Percentiles rank a stretch among this genome's conserved stretches.
These are phyloP conservation scores for Enteromius mattozi DNA, from an alignment of 2,797 vertebrate species.

Conservation along the genomic window DNA sequence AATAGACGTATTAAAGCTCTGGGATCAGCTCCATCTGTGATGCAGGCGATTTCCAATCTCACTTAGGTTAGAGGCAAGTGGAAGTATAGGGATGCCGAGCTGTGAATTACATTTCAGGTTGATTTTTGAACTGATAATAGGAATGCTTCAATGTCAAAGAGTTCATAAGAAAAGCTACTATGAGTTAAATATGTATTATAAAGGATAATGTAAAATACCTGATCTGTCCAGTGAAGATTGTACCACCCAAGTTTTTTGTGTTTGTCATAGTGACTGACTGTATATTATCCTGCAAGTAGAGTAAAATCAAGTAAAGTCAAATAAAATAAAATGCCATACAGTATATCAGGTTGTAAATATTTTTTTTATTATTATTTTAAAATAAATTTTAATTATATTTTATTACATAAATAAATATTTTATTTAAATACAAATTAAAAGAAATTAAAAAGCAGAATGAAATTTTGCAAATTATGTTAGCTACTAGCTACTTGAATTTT, in stretches of 20 bases:
- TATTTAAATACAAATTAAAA: background rate
- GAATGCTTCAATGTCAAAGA: background rate
- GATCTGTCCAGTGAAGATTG: background rate
- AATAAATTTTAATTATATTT: background rate
- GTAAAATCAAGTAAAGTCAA: background rate
- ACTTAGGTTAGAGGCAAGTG: background rate
- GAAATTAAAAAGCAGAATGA: background rate
- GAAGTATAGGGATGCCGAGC: background rate
- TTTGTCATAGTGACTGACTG: no score
- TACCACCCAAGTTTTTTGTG: background rate
- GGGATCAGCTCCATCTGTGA: constrained; percentile 1
- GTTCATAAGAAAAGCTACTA: background rate
- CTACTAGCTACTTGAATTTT: background rate
- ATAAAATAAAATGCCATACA: background rate
- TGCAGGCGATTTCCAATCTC: background rate
- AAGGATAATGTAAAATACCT: background rate
- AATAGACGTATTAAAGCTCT: constrained; percentile 15
- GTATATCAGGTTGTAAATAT: background rate
- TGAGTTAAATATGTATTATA: background rate
- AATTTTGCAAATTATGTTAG: background rate
- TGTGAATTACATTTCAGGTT: background rate
- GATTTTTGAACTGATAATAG: background rate
- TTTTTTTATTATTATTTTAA: no score
- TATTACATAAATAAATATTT: background rate
- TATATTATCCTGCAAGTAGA: no score